Evolutionary conservation across 2,113 vertebrate genomes (phyloP).

Genomic region (Panthera tigris): DNA sequence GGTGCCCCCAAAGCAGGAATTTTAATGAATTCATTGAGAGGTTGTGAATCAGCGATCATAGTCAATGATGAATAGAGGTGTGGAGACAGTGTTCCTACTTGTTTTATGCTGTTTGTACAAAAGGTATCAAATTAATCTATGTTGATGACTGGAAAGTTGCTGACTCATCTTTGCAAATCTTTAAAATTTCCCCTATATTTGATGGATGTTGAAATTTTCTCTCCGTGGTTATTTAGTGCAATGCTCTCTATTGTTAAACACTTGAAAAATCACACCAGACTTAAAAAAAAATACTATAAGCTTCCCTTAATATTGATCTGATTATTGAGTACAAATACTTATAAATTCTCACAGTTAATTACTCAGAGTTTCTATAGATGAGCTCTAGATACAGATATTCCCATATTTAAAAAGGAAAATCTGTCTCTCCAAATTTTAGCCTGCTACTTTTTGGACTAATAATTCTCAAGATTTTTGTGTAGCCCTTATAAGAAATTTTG

Average conservation of each 20-base stretch:
- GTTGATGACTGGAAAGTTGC: neutral
- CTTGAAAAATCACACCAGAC: neutral
- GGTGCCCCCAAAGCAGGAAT: neutral
- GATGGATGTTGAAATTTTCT: neutral
- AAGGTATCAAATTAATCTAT: neutral
- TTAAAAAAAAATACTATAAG: neutral
- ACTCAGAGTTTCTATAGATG: neutral
- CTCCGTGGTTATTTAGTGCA: neutral
- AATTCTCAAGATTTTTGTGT: neutral
- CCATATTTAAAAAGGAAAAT: neutral
- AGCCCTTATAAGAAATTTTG: neutral
- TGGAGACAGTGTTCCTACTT: neutral
- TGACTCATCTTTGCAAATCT: neutral
- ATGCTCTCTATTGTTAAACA: neutral
- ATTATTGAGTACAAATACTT: neutral
- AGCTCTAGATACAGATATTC: neutral
- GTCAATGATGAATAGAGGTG: neutral
- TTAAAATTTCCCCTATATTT: neutral
- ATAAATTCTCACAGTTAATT: neutral
- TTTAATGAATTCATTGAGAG: neutral
- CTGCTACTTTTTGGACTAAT: neutral
- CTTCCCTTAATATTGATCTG: neutral
- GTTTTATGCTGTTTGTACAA: neutral
- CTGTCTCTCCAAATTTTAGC: neutral
- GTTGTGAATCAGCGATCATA: neutral